Evolutionary conservation across 2,797 vertebrate genomes (phyloP).

Genomic region (Tauraco hartlaubi): DNA sequence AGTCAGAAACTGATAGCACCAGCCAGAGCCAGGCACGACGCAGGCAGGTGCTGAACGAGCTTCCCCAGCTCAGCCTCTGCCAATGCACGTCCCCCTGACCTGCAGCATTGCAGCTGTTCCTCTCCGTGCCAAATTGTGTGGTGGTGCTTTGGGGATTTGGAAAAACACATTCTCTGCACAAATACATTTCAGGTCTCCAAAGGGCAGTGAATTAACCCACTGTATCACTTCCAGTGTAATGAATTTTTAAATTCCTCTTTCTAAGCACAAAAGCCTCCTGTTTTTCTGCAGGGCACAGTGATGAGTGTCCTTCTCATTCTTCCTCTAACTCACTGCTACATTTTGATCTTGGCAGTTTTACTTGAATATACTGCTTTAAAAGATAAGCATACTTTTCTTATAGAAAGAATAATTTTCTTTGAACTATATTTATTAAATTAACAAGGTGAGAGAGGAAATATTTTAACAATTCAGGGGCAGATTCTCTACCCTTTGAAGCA

Average conservation of each 20-base stretch:
- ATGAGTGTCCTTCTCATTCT: slow-evolving; percentile 27
- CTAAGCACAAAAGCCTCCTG: slow-evolving; percentile 63
- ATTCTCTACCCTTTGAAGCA: slow-evolving; percentile 16
- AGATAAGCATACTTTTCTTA: background rate
- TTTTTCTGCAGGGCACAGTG: background rate
- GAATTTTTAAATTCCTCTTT: slow-evolving; percentile 30
- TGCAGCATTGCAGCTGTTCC: slow-evolving; percentile 48
- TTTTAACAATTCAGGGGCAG: background rate
- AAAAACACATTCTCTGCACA: slow-evolving; percentile 8
- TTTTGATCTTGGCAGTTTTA: slow-evolving; percentile 8
- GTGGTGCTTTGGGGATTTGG: background rate
- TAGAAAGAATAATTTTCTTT: background rate
- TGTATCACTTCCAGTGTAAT: slow-evolving; percentile 34
- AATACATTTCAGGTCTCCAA: background rate
- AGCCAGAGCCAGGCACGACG: background rate
- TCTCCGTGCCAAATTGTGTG: background rate
- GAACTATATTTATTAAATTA: slow-evolving; percentile 20
- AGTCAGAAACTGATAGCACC: slow-evolving; percentile 21
- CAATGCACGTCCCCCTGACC: background rate
- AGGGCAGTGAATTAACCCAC: slow-evolving; percentile 27
- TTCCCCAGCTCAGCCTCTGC: background rate
- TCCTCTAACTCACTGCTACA: background rate
- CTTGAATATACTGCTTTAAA: background rate
- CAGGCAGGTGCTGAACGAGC: slow-evolving; percentile 54
- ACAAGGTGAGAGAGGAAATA: slow-evolving; percentile 10